Evolutionary conservation across 2,888 invertebrate species (phyloP), one percentile per base, ranked within the genome.

Genomic region (Venustoraphidia nigricollis): DNA sequence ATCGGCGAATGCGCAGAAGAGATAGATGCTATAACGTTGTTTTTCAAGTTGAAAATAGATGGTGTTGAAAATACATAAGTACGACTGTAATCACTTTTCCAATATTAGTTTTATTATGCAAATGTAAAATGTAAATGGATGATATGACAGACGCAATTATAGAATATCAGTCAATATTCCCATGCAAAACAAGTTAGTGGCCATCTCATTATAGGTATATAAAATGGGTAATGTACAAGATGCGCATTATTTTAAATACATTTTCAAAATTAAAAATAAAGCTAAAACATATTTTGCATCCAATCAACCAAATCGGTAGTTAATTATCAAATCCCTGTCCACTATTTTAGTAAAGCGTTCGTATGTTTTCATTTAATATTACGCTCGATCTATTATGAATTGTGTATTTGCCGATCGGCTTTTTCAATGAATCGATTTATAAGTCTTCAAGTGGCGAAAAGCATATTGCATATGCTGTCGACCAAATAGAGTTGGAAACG

Each of bases 301-400:
- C 62, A 62, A 64, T 63, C 64, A 61, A 62, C 57, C 62, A 63
- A 61, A 63, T 62, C 63, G 62, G 57, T 58, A 57, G 59, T 61
- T 63, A 62, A 63, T 63, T 62, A 62, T 55, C 49, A 49, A 46
- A 17, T 34, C 34, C 45, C 47, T 41, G 51, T 49, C 39, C 57
- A 56, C 54, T 44, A 52, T 54, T 49, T 41, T 46, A 47, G 46
- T 10, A 44, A 50, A 59, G 60, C 57, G 60, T 59, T 34, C 34
- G 38, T 11, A 11, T 4, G 41, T 9, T 27, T 11, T 14, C 41
- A 27, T 41, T 14, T 41, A 27, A 14, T 27, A 27, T 14, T 41
- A 27, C 41, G 27, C 56, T 56, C 53, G 53, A 46, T 50, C 36
- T 35, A 9, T 13, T 27, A 36, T 11, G 14, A 36, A 40, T 51